Conservation (phyloP, 2,113 vertebrate genomes). For the Hyperopisus bebe region DNA sequence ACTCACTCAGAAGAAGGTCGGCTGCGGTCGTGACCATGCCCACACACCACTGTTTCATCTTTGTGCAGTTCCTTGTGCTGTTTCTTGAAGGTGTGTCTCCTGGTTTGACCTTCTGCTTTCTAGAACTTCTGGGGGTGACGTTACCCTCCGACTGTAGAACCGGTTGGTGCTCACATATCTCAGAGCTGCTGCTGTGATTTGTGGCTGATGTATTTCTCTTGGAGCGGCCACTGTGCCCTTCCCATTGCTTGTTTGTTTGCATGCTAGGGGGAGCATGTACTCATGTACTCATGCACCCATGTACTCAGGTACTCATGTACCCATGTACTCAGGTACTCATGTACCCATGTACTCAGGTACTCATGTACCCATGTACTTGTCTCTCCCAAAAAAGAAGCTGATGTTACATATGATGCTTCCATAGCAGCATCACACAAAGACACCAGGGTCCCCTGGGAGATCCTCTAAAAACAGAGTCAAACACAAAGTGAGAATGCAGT, state of each 20-base stretch:
- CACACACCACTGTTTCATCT: not conserved
- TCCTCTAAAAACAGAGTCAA: not conserved
- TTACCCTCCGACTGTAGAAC: not conserved
- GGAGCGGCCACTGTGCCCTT: not conserved
- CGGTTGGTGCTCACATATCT: not conserved
- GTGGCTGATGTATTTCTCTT: slow-evolving; percentile 5
- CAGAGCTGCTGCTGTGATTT: not conserved
- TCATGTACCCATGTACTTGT: not conserved
- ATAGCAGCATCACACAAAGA: not conserved
- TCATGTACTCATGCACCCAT: not conserved
- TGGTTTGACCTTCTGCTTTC: not conserved
- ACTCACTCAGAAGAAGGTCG: not conserved
- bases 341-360: not conserved
- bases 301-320: not conserved
- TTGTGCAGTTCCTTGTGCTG: not conserved
- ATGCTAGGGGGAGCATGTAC: not conserved
- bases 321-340: not conserved
- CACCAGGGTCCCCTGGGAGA: not conserved
- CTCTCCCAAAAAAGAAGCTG: not conserved
- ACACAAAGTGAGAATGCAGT: not conserved
- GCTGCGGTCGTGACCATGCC: not conserved
- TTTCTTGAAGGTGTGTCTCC: not conserved
- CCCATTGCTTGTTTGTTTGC: not conserved
- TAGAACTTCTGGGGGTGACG: not conserved
- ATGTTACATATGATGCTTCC: not conserved